Percentiles rank a stretch among this genome's conserved stretches.
These are phyloP conservation scores for Merodon equestris DNA, from an alignment of 2,888 invertebrate genomes.

Conservation along the genomic window DNA sequence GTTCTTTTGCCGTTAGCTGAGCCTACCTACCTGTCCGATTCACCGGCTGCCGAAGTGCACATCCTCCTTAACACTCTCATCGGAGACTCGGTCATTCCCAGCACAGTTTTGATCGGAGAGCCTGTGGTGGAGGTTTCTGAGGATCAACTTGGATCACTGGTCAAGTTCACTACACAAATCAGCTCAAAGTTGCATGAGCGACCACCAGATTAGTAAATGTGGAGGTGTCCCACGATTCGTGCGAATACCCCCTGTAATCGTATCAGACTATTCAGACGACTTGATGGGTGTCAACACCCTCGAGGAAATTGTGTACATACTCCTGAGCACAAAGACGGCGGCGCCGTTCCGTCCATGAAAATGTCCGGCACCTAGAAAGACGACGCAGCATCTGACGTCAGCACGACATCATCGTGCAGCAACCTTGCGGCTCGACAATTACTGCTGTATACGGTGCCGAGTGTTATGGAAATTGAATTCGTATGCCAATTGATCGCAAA, in stretches of 20 bases:
- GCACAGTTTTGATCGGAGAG: constrained; percentile 81
- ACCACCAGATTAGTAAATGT: constrained; percentile 78
- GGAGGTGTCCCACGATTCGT: constrained; percentile 83
- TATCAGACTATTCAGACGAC: constrained; percentile 92
- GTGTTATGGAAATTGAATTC: constrained; percentile 79
- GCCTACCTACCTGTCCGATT: constrained; percentile 76
- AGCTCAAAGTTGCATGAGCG: constrained; percentile 78
- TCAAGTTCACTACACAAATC: constrained; percentile 79
- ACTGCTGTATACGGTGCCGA: constrained; percentile 81
- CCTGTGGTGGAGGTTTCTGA: constrained; percentile 80
- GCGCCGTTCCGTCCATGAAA: constrained; percentile 76
- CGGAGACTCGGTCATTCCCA: constrained; percentile 73
- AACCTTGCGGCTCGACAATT: constrained; percentile 81
- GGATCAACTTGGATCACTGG: constrained; percentile 77
- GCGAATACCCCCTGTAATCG: constrained; percentile 91
- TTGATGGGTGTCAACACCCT: constrained; percentile 81
- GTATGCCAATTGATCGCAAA: constrained; percentile 83
- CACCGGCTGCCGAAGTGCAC: constrained; percentile 70
- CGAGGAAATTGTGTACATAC: constrained; percentile 82
- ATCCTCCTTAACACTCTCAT: constrained; percentile 53
- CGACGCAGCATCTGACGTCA: constrained; percentile 80
- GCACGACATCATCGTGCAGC: constrained; percentile 82
- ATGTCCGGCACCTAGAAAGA: constrained; percentile 73
- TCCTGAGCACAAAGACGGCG: constrained; percentile 80
- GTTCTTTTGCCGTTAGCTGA: constrained; percentile 77